Evolutionary conservation across 2,888 invertebrate species (phyloP).

Genomic region (Tethea ocularis): DNA sequence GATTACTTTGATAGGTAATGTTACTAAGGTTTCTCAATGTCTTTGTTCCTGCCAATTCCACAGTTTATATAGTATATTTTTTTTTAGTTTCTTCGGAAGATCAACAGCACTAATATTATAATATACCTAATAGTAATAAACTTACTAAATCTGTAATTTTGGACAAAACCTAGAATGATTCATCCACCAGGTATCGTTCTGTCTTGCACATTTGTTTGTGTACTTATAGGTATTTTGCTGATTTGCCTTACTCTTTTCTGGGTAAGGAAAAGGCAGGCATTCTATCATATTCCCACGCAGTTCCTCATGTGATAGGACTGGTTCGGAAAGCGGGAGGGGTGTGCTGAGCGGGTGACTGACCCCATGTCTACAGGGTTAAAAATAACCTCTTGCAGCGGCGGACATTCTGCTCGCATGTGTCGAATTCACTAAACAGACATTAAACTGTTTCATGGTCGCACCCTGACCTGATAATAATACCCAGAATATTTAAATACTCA

Average conservation of each 20-base stretch:
- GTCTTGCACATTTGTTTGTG: slow-evolving; percentile 20
- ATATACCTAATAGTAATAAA: too few species aligned
- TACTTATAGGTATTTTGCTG: slow-evolving; percentile 30
- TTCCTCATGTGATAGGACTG: slow-evolving; percentile 80
- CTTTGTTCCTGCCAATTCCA: not conserved
- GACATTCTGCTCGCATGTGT: slow-evolving; percentile 82
- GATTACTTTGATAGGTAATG: not conserved
- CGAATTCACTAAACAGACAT: slow-evolving; percentile 81
- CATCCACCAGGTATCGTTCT: slow-evolving; percentile 15
- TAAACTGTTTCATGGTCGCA: slow-evolving; percentile 82
- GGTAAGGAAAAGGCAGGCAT: slow-evolving; percentile 57
- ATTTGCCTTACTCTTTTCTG: slow-evolving; percentile 45
- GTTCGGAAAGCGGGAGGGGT: slow-evolving; percentile 64
- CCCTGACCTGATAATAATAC: slow-evolving; percentile 76
- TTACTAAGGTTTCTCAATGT: not conserved
- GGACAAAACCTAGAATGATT: slow-evolving; percentile 19
- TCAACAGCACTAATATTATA: too few species aligned
- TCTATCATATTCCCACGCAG: slow-evolving; percentile 78
- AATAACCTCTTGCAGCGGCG: slow-evolving; percentile 77
- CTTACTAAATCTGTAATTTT: not conserved
- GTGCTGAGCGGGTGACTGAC: slow-evolving; percentile 78
- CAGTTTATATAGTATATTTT: not conserved
- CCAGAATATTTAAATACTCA: too few species aligned
- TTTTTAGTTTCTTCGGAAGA: too few species aligned
- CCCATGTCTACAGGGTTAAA: slow-evolving; percentile 80